phyloP scores from a whole-genome alignment of 2,797 vertebrate genomes.

The Coendou prehensilis region DNA sequence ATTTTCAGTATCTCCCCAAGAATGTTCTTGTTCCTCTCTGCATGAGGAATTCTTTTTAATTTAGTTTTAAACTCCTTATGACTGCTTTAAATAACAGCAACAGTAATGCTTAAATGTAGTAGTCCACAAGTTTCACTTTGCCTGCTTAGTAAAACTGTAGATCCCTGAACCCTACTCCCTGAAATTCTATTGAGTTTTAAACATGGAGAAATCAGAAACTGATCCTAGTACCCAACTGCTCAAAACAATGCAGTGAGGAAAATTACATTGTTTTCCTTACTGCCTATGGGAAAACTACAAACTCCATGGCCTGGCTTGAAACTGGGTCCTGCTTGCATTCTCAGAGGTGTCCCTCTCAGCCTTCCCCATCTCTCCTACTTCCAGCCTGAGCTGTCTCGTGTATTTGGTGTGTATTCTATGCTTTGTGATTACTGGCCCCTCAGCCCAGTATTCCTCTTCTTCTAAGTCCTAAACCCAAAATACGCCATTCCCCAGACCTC shows the following conservation, averaged over 20 bases:
- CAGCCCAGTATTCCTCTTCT: not conserved
- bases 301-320: not conserved
- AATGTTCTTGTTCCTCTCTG: not conserved
- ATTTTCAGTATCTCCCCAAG: not conserved
- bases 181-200: not conserved
- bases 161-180: not conserved
- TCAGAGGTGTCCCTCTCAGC: not conserved
- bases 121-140: not conserved
- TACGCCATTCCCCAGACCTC: not conserved
- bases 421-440: not conserved
- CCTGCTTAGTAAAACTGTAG: not conserved
- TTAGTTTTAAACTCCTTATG: not conserved
- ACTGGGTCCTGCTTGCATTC: not conserved
- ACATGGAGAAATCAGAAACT: not conserved
- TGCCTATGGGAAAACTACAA: not conserved
- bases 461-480: not conserved
- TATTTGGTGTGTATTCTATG: not conserved
- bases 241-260: not conserved
- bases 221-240: not conserved
- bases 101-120: not conserved
- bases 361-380: not conserved
- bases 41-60: not conserved
- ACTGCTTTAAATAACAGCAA: conserved; percentile 1
- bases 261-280: not conserved
- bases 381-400: not conserved